Base-by-base conservation (phyloP, 2,888 invertebrate genomes). In the Tenthredo scrophulariae region DNA sequence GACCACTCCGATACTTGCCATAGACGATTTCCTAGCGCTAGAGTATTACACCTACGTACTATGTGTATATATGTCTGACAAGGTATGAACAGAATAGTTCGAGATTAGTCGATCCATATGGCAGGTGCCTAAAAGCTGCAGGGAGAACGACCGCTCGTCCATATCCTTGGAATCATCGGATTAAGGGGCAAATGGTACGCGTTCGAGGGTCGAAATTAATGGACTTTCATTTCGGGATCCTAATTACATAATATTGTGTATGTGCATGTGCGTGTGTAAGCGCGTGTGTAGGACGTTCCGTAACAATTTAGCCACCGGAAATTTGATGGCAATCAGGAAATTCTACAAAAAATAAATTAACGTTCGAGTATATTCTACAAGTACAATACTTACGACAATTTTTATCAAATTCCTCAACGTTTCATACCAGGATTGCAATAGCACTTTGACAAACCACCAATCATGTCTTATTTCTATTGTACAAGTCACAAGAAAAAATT, bases 91-190 rank as follows among this genome's bases (percentile, higher is more conserved):
- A 26, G 62, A 62, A 70, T n/a, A 70, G 70, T 74, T 74, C 10
- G 33, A 33, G 54, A 54, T 54, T 79, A 33, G 79, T 54, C 54
- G 79, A 79, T 79, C 54, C 33, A 29, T 43, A 33, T 29, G 33
- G 58, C 79, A 79, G 79, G 22, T 75, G 75, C 46, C 37, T 40
- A 18, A 13, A 75, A 43, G 54, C 54, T 62, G 26, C 62, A 10
- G 62, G 26, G 62, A 26, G 62, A 62, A 29, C 54, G 18, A n/a
- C 29, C 79, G 26, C 54, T 29, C 18, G 54, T 79, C n/a, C 33
- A 33, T 79, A 33, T 79, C 29, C 79, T 79, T 58, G 58, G 79
- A 54, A 79, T 79, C 54, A 58, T 33, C 54, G 29, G 79, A 79
- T 79, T 75, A 75, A 74, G 43, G 75, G 50, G 26, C 46, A 29